These are phyloP conservation scores for Trochalopteron elliotii DNA, from an alignment of 2,113 vertebrate genomes.

Conservation along the genomic window DNA sequence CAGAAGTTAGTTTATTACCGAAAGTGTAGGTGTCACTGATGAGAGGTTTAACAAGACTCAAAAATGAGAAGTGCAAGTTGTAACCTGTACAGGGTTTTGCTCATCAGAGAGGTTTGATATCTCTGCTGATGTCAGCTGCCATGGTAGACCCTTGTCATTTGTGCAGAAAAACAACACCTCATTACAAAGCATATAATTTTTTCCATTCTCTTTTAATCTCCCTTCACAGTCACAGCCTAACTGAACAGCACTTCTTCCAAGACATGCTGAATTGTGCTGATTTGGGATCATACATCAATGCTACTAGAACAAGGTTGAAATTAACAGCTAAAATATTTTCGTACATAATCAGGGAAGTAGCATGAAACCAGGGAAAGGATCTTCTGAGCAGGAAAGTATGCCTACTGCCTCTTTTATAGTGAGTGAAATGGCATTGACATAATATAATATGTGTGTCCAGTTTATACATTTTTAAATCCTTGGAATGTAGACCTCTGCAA, in stretches of 20 bases:
- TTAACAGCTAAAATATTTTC: slow-evolving; percentile 11
- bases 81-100: background rate
- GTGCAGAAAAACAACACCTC: background rate
- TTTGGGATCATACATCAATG: background rate
- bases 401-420: background rate
- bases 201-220: background rate
- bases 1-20: background rate
- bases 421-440: background rate
- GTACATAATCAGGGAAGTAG: background rate
- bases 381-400: background rate
- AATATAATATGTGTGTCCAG: background rate
- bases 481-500: background rate
- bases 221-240: background rate
- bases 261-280: background rate
- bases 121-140: slow-evolving; percentile 32
- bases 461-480: background rate
- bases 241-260: background rate
- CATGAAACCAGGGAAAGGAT: background rate
- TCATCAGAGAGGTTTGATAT: slow-evolving; percentile 13
- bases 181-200: background rate
- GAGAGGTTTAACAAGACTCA: background rate
- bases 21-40: background rate
- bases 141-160: background rate
- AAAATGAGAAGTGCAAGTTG: background rate
- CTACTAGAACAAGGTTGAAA: background rate